These are phyloP conservation scores for Linepithema humile DNA, from an alignment of 1,140 invertebrate species.

Conservation along the genomic window DNA sequence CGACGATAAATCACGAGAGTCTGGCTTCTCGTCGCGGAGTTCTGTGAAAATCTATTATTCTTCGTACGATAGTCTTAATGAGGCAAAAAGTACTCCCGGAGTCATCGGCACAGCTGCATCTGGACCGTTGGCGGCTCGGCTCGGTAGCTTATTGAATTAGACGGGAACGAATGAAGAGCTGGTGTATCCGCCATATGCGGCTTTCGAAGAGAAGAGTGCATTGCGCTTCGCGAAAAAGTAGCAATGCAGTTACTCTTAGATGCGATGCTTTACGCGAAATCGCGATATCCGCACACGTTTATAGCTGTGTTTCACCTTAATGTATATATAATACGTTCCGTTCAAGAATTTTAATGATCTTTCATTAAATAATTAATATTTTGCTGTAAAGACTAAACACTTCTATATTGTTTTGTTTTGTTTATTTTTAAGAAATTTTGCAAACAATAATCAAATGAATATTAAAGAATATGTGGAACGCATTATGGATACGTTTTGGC, in stretches of 20 bases:
- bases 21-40: conserved; percentile 47
- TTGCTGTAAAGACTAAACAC: background rate
- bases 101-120: conserved; percentile 69
- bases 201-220: conserved; percentile 14
- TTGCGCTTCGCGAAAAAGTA: conserved; percentile 43
- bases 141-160: conserved; percentile 69
- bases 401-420: too few species aligned
- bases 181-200: conserved; percentile 48
- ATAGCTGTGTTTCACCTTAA: background rate
- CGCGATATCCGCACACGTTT: background rate
- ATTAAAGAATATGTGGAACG: background rate
- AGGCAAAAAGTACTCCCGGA: conserved; percentile 60
- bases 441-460: background rate
- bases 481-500: conserved; percentile 47
- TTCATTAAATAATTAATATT: too few species aligned
- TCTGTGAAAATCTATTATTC: conserved; percentile 72
- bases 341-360: background rate
- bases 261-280: conserved; percentile 40
- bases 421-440: background rate
- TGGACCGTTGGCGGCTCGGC: conserved; percentile 53
- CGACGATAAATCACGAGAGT: conserved; percentile 58
- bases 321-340: background rate
- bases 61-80: conserved; percentile 67
- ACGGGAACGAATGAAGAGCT: conserved; percentile 59
- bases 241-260: conserved; percentile 10